These are phyloP conservation scores for Drosophila pegasa DNA, from an alignment of 2,888 invertebrate genomes.

Conservation along the genomic window DNA sequence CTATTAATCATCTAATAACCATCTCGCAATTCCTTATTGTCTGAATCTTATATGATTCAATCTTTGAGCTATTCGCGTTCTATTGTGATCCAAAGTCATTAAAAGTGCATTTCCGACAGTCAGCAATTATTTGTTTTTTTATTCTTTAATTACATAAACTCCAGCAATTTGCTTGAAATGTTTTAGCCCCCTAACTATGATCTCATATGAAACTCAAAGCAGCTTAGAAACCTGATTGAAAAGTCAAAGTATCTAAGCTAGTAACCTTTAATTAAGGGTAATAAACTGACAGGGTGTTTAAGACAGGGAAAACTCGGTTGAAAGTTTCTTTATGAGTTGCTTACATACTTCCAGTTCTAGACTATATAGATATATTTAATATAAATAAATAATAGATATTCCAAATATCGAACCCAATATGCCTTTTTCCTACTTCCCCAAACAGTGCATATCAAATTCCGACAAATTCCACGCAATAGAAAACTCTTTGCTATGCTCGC, in stretches of 20 bases:
- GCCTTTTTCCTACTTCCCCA: background rate
- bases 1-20: background rate
- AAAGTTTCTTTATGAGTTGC: too few species aligned
- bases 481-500: conserved; percentile 66
- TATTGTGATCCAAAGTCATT: conserved; percentile 3
- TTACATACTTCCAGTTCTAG: too few species aligned
- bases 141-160: conserved; percentile 9
- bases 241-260: background rate
- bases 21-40: background rate
- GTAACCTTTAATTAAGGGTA: background rate
- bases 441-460: background rate
- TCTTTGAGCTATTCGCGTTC: conserved; percentile 3
- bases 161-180: background rate
- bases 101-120: conserved; percentile 15
- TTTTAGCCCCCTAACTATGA: background rate
- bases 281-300: background rate
- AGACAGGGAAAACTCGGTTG: too few species aligned
- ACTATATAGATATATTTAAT: background rate
- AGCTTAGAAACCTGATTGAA: conserved; percentile 28
- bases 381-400: background rate
- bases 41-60: background rate
- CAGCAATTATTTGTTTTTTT: conserved; percentile 10
- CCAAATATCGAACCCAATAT: background rate
- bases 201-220: conserved; percentile 1
- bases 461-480: conserved; percentile 43